Evolutionary conservation across 2,113 vertebrate species (phyloP).

Genomic region (Scolopax mira): DNA sequence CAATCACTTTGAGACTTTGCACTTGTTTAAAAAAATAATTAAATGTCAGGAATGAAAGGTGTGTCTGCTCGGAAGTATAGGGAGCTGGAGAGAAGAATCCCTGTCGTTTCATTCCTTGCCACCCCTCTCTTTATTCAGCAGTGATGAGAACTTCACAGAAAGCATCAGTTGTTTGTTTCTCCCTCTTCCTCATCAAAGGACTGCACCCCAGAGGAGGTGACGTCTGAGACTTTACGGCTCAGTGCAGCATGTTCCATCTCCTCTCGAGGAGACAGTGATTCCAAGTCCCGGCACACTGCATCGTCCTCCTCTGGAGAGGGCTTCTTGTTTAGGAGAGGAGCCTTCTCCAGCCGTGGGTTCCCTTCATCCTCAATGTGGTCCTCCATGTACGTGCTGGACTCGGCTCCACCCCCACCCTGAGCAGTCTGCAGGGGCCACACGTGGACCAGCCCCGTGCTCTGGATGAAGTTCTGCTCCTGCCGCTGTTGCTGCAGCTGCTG

Average conservation of each 20-base stretch:
- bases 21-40: constrained; percentile 60
- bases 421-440: constrained; percentile 84
- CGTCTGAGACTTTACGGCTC: constrained; percentile 90
- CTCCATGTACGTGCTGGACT: constrained; percentile 79
- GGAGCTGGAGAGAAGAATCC: constrained; percentile 56
- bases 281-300: constrained; percentile 88
- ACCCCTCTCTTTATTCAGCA: constrained; percentile 42
- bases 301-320: constrained; percentile 85
- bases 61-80: constrained; percentile 2
- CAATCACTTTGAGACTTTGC: constrained; percentile 23
- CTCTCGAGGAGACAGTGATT: constrained; percentile 87
- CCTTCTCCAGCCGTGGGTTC: constrained; percentile 81
- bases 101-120: constrained; percentile 32
- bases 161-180: constrained; percentile 81
- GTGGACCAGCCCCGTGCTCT: constrained; percentile 82
- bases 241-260: constrained; percentile 85
- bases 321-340: constrained; percentile 84
- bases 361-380: constrained; percentile 83
- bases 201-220: constrained; percentile 87
- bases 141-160: constrained; percentile 24
- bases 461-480: constrained; percentile 74
- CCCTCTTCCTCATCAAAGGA: constrained; percentile 90
- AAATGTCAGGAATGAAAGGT: constrained; percentile 42
- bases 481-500: constrained; percentile 69
- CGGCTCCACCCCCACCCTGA: constrained; percentile 51